These are phyloP conservation scores for Clarias gariepinus DNA, from an alignment of 2,113 vertebrate species.

Conservation along the genomic window DNA sequence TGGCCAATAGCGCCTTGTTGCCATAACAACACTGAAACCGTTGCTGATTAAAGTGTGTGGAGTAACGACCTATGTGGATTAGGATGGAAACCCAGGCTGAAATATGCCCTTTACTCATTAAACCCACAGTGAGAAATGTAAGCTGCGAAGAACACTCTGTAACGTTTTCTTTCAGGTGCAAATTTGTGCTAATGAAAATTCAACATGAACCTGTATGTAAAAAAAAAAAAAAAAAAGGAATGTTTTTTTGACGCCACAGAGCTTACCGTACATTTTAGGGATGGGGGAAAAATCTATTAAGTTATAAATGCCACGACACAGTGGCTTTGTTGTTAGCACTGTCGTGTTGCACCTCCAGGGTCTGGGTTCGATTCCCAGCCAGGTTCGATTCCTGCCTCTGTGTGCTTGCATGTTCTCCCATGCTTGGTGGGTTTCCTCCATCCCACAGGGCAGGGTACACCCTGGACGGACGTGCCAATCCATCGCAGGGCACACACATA, in stretches of 20 bases:
- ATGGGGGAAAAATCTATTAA: too few species aligned
- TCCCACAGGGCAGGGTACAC: too few species aligned
- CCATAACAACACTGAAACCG: conserved; percentile 51
- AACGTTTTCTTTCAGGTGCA: conserved; percentile 6
- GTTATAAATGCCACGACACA: too few species aligned
- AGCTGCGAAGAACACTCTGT: background rate
- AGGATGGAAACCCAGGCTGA: conserved; percentile 44
- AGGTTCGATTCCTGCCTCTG: too few species aligned
- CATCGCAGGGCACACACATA: too few species aligned
- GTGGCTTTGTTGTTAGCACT: too few species aligned
- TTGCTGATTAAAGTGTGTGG: conserved; percentile 42
- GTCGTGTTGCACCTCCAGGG: too few species aligned
- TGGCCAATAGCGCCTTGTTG: conserved; percentile 28
- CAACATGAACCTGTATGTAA: background rate
- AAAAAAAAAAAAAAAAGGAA: too few species aligned
- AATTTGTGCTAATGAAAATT: background rate
- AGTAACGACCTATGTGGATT: conserved; percentile 28
- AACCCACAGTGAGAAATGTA: conserved; percentile 32
- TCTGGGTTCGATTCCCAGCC: too few species aligned
- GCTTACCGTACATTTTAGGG: background rate
- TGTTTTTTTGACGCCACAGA: background rate
- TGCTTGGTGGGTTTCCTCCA: too few species aligned
- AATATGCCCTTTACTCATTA: conserved; percentile 43
- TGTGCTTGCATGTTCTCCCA: too few species aligned
- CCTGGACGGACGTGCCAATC: too few species aligned